Base-by-base conservation (phyloP, 2,113 vertebrate genomes). In the Romanogobio albipinnatus region DNA sequence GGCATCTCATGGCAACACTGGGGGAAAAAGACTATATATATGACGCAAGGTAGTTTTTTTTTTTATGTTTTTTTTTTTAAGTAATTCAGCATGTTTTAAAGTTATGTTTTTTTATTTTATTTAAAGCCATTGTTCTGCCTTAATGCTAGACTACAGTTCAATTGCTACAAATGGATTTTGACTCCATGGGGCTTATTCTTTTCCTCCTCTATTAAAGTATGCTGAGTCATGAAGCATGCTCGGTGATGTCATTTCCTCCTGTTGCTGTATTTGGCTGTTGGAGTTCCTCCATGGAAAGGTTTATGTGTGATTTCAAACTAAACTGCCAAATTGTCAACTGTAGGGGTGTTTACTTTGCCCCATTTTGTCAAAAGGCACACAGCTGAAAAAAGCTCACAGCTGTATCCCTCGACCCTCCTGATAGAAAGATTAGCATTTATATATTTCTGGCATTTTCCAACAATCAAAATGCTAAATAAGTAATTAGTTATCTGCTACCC, bases 401-500 rank as follows among this genome's bases (percentile, higher is more conserved):
- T 56, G 17, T 56, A 56, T 56, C 56, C 49, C 56, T 62, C 77
- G 64, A 43, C 61, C 13, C 36, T 51, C 74, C 45, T 49, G 5
- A 66, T 66, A n/a, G 13, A 13, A 45, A 56, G 59, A 58, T 84
- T 77, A 77, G 26, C 73, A 39, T 83, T 77, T 76, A 39, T 59
- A 64, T 39, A 77, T 81, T 45, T 56, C 59, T 56, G 26, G 29
- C 49, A 5, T 84, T 64, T 74, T 14, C 70, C 70, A 77, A 64
- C 85, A 9, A 22, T 75, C 82, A 43, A 84, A 76, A 39, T 58
- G 53, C 39, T 29, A 83, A 83, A 88, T 76, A 82, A 77, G 85
- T 66, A 58, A 87, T 83, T 83, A 85, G 83, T 78, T 81, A 78
- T 88, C 84, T 56, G 59, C 79, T 77, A 45, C 73, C 58, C 58